These are phyloP conservation scores for Progne subis DNA, from an alignment of 2,113 vertebrate species.

Conservation along the genomic window DNA sequence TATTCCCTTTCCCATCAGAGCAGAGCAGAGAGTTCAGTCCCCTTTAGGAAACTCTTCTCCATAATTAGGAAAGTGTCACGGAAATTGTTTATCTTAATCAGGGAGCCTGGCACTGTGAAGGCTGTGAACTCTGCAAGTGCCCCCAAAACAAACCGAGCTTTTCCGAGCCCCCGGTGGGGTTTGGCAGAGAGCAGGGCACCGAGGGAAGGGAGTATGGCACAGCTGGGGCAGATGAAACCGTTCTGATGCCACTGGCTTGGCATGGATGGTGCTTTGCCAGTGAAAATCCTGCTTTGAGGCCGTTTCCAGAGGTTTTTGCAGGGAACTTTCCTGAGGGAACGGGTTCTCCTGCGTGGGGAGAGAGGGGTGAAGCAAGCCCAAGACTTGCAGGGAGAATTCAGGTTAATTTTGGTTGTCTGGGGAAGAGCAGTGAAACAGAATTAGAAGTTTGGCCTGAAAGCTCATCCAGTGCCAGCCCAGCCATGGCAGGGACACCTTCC, in stretches of 20 bases:
- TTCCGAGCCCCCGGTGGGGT: not conserved
- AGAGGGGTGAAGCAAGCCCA: not conserved
- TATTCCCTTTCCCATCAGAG: not conserved
- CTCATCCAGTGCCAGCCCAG: not conserved
- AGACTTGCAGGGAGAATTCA: not conserved
- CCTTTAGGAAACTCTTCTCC: slow-evolving; percentile 1
- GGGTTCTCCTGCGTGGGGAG: not conserved
- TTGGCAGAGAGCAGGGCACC: not conserved
- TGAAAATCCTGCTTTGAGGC: not conserved
- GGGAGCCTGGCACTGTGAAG: not conserved
- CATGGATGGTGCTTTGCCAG: not conserved
- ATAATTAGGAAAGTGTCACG: not conserved
- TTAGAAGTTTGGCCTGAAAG: not conserved
- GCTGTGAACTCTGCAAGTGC: not conserved
- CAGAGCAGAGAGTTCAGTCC: not conserved
- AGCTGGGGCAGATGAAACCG: not conserved
- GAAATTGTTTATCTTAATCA: slow-evolving; percentile 1
- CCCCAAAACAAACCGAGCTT: not conserved
- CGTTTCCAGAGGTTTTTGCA: not conserved
- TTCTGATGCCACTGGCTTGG: not conserved
- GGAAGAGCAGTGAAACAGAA: not conserved
- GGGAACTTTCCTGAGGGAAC: not conserved
- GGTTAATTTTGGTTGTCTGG: not conserved
- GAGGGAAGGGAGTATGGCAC: not conserved
- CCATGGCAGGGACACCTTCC: not conserved